phyloP scores from a whole-genome alignment of 2,888 invertebrate species.

The Hoplodrina blanda region DNA sequence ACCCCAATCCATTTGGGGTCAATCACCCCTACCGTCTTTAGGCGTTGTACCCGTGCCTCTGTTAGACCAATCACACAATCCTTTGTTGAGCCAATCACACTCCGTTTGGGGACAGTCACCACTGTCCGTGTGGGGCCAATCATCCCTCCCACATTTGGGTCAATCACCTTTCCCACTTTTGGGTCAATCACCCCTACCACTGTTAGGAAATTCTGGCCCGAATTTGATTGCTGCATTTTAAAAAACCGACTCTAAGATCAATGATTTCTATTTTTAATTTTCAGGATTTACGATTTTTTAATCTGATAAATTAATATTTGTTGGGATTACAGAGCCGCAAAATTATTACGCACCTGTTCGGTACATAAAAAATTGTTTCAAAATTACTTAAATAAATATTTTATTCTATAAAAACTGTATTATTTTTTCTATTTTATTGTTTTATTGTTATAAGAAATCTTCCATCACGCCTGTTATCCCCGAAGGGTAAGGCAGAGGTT shows the following conservation, averaged over 20 bases:
- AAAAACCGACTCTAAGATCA: background rate
- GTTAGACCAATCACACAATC: no score
- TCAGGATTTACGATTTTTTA: background rate
- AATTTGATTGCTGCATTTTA: conserved; percentile 10
- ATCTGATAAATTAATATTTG: no score
- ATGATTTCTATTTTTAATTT: background rate
- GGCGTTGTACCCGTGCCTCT: no score
- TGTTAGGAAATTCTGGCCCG: background rate
- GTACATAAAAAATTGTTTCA: background rate
- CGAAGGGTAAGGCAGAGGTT: no score
- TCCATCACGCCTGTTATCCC: no score
- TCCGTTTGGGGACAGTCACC: background rate
- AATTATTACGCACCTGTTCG: background rate
- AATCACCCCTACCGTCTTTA: no score
- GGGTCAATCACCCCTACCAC: background rate
- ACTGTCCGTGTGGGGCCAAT: background rate
- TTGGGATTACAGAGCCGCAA: background rate
- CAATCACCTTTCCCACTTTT: background rate
- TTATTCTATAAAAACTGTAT: conserved; percentile 25
- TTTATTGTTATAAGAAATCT: conserved; percentile 9
- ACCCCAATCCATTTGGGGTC: no score
- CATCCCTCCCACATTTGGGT: background rate
- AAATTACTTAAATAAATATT: conserved; percentile 14
- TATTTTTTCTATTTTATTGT: background rate
- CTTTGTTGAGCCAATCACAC: background rate